Evolutionary conservation across 1,140 invertebrate species (phyloP), one percentile per base, ranked within the genome.

Genomic region (Planococcus citri): DNA sequence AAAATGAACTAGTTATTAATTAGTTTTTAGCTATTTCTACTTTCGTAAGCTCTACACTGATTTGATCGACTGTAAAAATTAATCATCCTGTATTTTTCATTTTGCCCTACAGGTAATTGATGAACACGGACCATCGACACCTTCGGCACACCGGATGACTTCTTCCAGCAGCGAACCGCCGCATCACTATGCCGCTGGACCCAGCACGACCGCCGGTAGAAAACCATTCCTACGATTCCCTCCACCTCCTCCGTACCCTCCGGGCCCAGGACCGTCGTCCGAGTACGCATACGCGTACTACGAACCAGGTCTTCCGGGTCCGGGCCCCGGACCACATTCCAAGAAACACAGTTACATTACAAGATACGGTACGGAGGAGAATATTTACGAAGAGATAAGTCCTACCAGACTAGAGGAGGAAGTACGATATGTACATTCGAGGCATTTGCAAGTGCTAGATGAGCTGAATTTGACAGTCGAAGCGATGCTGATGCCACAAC

Each of bases 331-430:
- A 37, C 71, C 72, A 24, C 41, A 69, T 25, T 72, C 68, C 70
- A 64, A 70, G 57, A 71, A 74, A 69, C 72, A 73, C 64, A 70
- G 87, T 51, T 89, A 88, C 74, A 84, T 89, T 24, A 89, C 87
- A 6, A 81, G 87, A 71, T 90, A 90, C 74, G 88, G 88, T 22
- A 90, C 88, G 14, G 86, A 88, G 76, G 90, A 92, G 79, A 92
- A 92, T 77, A 91, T 92, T 76, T 92, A 92, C 76, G 90, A 92
- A 79, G 90, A 92, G 81, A 91, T 92, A 74, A 87, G 79, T 0
- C 70, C 71, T 74, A 86, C 84, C 72, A 81, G 88, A 20, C 84
- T 89, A 10, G 88, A 89, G 75, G 89, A 92, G 76, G 91, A 94
- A 80, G 86, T 92, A 82, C 69, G 74, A 70, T 76, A 76, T 70